Percentiles rank a stretch among this genome's conserved stretches.
Conservation (phyloP, 2,797 vertebrate species). For the Gila robusta region DNA sequence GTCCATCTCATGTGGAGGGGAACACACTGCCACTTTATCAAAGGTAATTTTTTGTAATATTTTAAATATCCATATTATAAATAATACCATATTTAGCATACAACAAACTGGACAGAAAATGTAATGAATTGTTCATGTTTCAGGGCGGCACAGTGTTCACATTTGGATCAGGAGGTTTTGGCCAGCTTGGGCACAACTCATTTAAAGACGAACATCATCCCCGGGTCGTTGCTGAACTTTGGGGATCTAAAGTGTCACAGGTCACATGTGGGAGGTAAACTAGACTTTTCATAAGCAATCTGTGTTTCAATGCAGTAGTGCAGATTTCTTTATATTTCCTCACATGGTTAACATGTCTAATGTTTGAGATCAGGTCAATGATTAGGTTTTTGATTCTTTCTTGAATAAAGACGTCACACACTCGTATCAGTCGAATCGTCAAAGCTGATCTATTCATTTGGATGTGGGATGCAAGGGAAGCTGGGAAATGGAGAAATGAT, state of each 20-base stretch:
- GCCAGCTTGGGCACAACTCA: too few species aligned
- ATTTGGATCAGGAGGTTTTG: too few species aligned
- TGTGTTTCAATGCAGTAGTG: not conserved
- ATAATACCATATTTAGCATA: not conserved
- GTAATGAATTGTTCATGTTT: not conserved
- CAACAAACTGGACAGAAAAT: not conserved
- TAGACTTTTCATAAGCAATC: not conserved
- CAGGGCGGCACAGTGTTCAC: constrained; percentile 81
- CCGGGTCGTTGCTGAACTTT: too few species aligned
- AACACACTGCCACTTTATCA: constrained; percentile 83
- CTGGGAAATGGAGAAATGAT: constrained; percentile 70
- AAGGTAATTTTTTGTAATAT: constrained; percentile 74
- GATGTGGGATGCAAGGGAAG: constrained; percentile 76
- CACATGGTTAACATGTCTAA: not conserved
- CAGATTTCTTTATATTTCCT: not conserved
- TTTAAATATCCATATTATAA: not conserved
- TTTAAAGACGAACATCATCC: too few species aligned
- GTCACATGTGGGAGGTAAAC: constrained; percentile 77
- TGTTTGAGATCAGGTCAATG: not conserved
- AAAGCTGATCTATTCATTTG: constrained; percentile 82
- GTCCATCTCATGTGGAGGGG: constrained; percentile 82
- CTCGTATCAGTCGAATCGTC: constrained; percentile 75
- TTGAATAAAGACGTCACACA: constrained; percentile 78
- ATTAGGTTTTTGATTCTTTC: constrained; percentile 15
- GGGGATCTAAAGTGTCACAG: too few species aligned